These are phyloP conservation scores for Plutomurus gul DNA, from an alignment of 1,140 invertebrate genomes.

Conservation along the genomic window DNA sequence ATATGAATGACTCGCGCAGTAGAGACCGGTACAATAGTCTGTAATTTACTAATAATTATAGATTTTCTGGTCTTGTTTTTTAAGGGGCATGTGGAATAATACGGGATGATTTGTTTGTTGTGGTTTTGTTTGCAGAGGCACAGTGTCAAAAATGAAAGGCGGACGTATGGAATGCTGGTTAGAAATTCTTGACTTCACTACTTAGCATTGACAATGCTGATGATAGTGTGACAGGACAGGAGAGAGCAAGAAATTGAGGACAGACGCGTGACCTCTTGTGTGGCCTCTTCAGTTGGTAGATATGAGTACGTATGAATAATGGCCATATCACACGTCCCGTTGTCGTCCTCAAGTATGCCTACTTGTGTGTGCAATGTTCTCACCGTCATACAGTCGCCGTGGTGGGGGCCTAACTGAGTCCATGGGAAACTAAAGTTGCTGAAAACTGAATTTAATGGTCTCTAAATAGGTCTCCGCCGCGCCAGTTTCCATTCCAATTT, in stretches of 20 bases:
- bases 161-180: constrained; percentile 48
- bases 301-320: constrained; percentile 10
- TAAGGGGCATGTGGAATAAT: constrained; percentile 19
- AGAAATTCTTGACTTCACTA: constrained; percentile 19
- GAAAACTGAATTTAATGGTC: constrained; percentile 19
- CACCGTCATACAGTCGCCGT: constrained; percentile 27
- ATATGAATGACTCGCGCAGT: neutral
- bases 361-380: constrained; percentile 21
- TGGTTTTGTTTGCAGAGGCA: constrained; percentile 54
- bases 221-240: constrained; percentile 22
- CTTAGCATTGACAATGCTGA: constrained; percentile 8
- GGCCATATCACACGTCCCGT: constrained; percentile 31
- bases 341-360: constrained; percentile 34
- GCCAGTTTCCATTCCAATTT: constrained; percentile 7
- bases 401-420: constrained; percentile 42
- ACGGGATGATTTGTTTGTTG: constrained; percentile 39
- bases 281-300: constrained; percentile 22
- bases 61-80: constrained; percentile 30
- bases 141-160: constrained; percentile 46
- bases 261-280: constrained; percentile 37
- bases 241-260: constrained; percentile 27
- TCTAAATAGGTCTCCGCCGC: constrained; percentile 42
- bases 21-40: constrained; percentile 13
- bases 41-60: constrained; percentile 35
- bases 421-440: constrained; percentile 21